Base-by-base conservation (phyloP, 2,888 invertebrate genomes). In the Ichneumoninae sp. region DNA sequence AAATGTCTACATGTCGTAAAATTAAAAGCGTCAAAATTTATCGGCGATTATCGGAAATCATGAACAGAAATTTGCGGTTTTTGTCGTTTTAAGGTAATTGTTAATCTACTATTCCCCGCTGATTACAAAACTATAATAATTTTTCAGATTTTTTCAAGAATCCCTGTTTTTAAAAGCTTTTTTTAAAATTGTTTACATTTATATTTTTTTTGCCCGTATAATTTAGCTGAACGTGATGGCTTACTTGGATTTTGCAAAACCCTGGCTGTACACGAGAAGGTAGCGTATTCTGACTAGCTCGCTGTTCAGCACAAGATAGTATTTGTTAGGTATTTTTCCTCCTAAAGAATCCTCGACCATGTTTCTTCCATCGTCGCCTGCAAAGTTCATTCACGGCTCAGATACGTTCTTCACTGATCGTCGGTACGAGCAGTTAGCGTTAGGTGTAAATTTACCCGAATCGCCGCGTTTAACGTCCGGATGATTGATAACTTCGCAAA, bases 401-500 rank as follows among this genome's bases (percentile, higher is more conserved):
- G 16, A 2, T 13, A 36, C 33, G 22, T 80, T 54, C 6, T 57
- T 71, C 44, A 0, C 19, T 66, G 5, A n/a, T 30, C 13, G n/a
- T 5, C 13, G n/a, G 19, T 30, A n/a, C 19, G 50, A 50, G 30
- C 13, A 52, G n/a, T 70, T 52, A 50, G n/a, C n/a, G 6, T 6
- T n/a, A 13, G 19, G 16, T 10, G 5, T 8, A 47, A 52, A 8
- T 71, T 88, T 89, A 93, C 93, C 89, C 44, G 91, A 87, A 77
- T 92, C 91, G 60, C 92, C 93, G 86, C 89, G 88, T 83, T 94
- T 95, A 13, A 95, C 94, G 76, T 95, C 95, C 1, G 96, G 95
- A 90, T 97, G 96, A 93, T 97, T 95, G 68, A 97, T 95, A 75
- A 97, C 95, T 94, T 98, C 97, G 94, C 97, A 97, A 84, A 98